Conservation (phyloP, 2,888 invertebrate species). For the Caenorhabditis zanzibari region DNA sequence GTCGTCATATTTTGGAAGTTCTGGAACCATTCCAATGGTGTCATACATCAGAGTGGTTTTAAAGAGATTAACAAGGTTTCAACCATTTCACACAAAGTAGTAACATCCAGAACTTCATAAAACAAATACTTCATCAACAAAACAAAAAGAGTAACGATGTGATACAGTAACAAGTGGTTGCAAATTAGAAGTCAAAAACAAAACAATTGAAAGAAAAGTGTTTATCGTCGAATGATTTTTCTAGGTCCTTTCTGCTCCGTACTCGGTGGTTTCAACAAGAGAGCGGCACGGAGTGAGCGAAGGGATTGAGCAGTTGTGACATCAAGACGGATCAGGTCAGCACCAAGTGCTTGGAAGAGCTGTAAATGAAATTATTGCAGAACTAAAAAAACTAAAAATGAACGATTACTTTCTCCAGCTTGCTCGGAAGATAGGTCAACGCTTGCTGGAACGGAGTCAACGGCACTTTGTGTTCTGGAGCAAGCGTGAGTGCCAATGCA, state of each 20-base stretch:
- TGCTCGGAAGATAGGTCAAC: conserved; percentile 40
- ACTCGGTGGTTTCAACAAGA: conserved; percentile 66
- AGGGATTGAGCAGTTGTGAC: conserved; percentile 52
- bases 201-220: background rate
- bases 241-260: conserved; percentile 23
- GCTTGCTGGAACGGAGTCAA: conserved; percentile 55
- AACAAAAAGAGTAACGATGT: conserved; percentile 3
- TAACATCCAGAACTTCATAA: background rate
- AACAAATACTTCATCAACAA: conserved; percentile 11
- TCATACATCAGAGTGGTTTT: background rate
- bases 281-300: conserved; percentile 64
- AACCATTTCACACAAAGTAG: conserved; percentile 1
- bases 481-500: conserved; percentile 67
- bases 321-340: conserved; percentile 60
- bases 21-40: no score
- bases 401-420: conserved; percentile 50
- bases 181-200: background rate
- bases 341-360: conserved; percentile 69
- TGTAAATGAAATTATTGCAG: conserved; percentile 29
- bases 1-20: background rate
- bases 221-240: conserved; percentile 52
- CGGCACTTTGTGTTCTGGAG: conserved; percentile 65
- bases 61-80: background rate
- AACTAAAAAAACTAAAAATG: background rate
- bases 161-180: conserved; percentile 19